Base-by-base conservation (phyloP, 2,888 invertebrate species). In the Chrysolina oricalcia region DNA sequence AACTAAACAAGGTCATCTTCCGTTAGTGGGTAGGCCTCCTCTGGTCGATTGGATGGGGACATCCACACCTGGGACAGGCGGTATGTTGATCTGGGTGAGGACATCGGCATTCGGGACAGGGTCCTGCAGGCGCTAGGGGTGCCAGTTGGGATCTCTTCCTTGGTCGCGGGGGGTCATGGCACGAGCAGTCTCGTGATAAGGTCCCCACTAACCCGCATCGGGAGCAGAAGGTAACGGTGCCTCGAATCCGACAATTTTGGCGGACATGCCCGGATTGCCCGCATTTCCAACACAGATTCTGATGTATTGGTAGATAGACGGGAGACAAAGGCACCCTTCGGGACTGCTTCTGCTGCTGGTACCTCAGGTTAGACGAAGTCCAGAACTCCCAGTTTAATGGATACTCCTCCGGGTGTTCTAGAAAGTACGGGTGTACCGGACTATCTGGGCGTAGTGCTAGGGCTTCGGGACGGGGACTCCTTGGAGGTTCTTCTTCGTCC, bases 151-250 rank as follows among this genome's bases (percentile, higher is more conserved):
- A n/a, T n/a, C n/a, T n/a, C n/a, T 48, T 48, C n/a, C 48, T 48
- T 11, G 53, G 10, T 6, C 13, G 19, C 6, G 4, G 21, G 41
- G 41, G 40, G n/a, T n/a, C n/a, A n/a, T n/a, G n/a, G n/a, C n/a
- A n/a, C n/a, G n/a, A n/a, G n/a, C n/a, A n/a, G n/a, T 64, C 41
- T 17, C 21, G 23, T 15, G 64, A 64, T n/a, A 64, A 17, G 17
- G 41, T 17, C 6, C 19, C 64, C 3, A 17, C 11, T 15, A 35
- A 19, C 19, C 64, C 43, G 17, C 64, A 64, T 17, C 64, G 40
- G 41, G 43, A 64, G 13, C 41, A 64, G n/a, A n/a, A n/a, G n/a
- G 64, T 41, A 64, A 3, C n/a, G 35, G 6, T 2, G 6, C 8
- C 17, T 40, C 5, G n/a, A n/a, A n/a, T n/a, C n/a, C n/a, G n/a